Conservation (phyloP, 2,797 vertebrate species). For the Microchirus variegatus region DNA sequence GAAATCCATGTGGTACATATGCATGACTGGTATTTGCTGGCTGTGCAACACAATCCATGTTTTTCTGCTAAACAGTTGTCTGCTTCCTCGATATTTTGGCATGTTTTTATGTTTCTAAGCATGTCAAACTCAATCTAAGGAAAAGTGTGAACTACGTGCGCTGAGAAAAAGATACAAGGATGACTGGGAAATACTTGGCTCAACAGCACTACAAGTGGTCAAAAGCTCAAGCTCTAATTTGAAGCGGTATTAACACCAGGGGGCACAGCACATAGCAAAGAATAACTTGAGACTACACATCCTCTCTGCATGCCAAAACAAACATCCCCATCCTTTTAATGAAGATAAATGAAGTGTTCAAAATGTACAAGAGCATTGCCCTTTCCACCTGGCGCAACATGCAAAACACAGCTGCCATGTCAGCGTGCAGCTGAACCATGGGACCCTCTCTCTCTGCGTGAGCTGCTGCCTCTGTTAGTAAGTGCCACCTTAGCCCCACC, state of each 20-base stretch:
- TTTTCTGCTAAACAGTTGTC: too few species aligned
- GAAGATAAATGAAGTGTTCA: slow-evolving; percentile 73
- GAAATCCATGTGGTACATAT: too few species aligned
- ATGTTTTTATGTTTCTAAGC: too few species aligned
- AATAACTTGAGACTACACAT: slow-evolving; percentile 43
- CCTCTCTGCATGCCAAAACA: slow-evolving; percentile 48
- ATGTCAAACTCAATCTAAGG: too few species aligned
- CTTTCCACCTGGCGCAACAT: slow-evolving; percentile 65
- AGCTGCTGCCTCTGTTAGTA: slow-evolving; percentile 13
- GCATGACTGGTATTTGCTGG: too few species aligned
- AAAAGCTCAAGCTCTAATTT: slow-evolving; percentile 23
- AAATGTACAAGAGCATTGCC: slow-evolving; percentile 58
- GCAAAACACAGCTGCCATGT: slow-evolving; percentile 69
- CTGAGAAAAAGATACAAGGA: not conserved
- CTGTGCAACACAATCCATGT: too few species aligned
- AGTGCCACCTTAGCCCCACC: slow-evolving; percentile 40
- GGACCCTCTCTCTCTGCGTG: slow-evolving; percentile 26
- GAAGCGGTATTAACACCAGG: slow-evolving; percentile 17
- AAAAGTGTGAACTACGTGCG: too few species aligned
- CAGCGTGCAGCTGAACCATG: slow-evolving; percentile 37
- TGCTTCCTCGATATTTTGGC: too few species aligned
- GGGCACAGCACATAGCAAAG: slow-evolving; percentile 6
- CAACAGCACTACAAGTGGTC: slow-evolving; percentile 2
- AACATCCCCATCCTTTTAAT: slow-evolving; percentile 65
- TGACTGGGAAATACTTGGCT: not conserved